Evolutionary conservation across 2,113 vertebrate species (phyloP), one percentile per base, ranked within the genome.

Genomic region (Sula dactylatra): DNA sequence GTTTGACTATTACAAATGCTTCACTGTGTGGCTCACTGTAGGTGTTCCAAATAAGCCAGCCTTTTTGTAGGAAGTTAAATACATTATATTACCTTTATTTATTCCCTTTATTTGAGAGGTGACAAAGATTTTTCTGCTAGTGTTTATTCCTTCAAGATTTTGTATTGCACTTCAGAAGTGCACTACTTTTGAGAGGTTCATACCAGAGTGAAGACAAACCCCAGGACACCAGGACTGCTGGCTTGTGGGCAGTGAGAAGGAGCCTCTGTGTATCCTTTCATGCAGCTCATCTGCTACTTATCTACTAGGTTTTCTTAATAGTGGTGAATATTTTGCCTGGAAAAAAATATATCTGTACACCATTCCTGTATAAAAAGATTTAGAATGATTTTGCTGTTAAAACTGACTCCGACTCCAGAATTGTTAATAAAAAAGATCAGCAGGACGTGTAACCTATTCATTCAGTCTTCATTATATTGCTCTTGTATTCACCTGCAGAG

Each of bases 1-100:
- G 59, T 81, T 90, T 96, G 94, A 92, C 82, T 90, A 34, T 93
- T 90, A 97, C 80, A 93, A 95, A 95, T 96, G 69, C 36, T 88
- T 89, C 69, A 40, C 78, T 59, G 10, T 82, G 86, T 92, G 77
- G 40, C 38, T 91, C 40, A 45, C 88, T 80, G 70, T 94, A 76
- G 73, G 78, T 73, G 88, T 91, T 94, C 58, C 70, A 92, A 95
- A 94, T 71, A 90, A 93, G 32, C 59, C 50, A 90, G 32, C 18
- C 26, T 92, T 94, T 88, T 73, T 26, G 40, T 86, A 71, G 67
- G 25, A 90, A 95, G 84, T 72, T 86, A 94, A 93, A 89, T 73
- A 58, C 29, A 11, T 89, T 95, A 65, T 62, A 54, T 85, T 95
- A 61, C 40, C 14, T 89, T 78, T 72, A 71, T 84, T 74, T 59